Conservation (phyloP, 92 coral and sea anemone genomes). For the Desmophyllum pertusum region DNA sequence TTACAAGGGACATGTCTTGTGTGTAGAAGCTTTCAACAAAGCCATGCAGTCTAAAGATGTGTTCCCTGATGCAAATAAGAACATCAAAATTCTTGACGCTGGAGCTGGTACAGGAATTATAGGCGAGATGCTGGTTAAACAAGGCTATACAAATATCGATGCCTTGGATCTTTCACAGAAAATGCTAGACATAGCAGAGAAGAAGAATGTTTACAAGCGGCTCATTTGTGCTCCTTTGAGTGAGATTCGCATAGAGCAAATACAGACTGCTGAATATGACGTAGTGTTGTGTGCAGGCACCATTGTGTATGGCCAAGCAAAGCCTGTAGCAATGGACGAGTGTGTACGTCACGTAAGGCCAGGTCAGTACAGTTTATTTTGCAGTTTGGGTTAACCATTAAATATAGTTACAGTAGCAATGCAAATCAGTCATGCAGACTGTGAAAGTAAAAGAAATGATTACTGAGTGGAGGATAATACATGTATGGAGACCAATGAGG, state of each 20-base stretch:
- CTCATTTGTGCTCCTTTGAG: conserved; percentile 50
- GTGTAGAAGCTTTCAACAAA: conserved; percentile 27
- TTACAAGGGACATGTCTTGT: conserved; percentile 20
- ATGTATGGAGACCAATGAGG: too few species aligned
- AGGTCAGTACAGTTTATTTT: conserved; percentile 21
- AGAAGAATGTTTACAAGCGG: conserved; percentile 33
- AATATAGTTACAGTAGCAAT: too few species aligned
- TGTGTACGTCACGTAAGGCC: conserved; percentile 43
- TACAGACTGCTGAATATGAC: conserved; percentile 41
- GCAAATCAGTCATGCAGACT: too few species aligned
- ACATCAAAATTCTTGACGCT: conserved; percentile 42
- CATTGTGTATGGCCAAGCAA: too few species aligned
- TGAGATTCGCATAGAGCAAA: conserved; percentile 36
- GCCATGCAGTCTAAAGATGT: conserved; percentile 8
- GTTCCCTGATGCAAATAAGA: not conserved
- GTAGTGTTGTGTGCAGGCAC: conserved; percentile 31
- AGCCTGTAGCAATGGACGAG: conserved; percentile 37
- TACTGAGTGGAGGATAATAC: too few species aligned
- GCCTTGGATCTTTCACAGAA: conserved; percentile 51
- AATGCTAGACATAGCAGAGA: conserved; percentile 41
- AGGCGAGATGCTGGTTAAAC: conserved; percentile 40
- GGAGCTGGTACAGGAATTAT: conserved; percentile 62
- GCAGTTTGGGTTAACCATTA: too few species aligned
- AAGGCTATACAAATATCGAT: conserved; percentile 52
- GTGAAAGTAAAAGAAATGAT: too few species aligned